phyloP scores from a whole-genome alignment of 2,888 invertebrate species.

The Argyresthia goedartella region DNA sequence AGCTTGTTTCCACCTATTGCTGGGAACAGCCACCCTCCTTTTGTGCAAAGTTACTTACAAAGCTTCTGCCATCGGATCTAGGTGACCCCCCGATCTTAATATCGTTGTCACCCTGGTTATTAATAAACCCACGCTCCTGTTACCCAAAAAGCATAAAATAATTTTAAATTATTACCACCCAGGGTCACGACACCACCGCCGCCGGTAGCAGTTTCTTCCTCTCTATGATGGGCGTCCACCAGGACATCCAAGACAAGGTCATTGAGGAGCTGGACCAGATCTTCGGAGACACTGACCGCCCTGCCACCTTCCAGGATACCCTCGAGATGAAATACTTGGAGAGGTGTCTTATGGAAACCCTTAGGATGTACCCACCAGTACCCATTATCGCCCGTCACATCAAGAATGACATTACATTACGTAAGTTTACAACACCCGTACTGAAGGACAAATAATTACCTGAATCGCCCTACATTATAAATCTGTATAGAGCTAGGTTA shows the following conservation, averaged over 20 bases:
- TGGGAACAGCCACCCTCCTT: too few relatives aligned
- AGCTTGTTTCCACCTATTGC: too few relatives aligned
- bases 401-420: constrained; percentile 78
- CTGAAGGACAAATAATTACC: too few relatives aligned
- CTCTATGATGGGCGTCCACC: constrained; percentile 82
- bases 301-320: constrained; percentile 84
- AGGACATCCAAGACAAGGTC: constrained; percentile 80
- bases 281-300: constrained; percentile 81
- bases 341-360: constrained; percentile 83
- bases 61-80: too few relatives aligned
- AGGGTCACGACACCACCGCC: constrained; percentile 87
- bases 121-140: too few relatives aligned
- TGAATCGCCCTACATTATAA: too few relatives aligned
- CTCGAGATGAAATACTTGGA: constrained; percentile 90
- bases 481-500: too few relatives aligned
- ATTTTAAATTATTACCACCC: neutral
- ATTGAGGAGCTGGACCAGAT: constrained; percentile 80
- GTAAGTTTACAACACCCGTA: constrained; percentile 45
- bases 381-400: constrained; percentile 82
- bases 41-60: too few relatives aligned
- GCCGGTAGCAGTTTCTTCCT: constrained; percentile 86
- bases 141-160: too few relatives aligned
- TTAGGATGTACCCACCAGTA: constrained; percentile 85
- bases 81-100: too few relatives aligned
- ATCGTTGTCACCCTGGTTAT: too few relatives aligned